Evolutionary conservation across 2,888 invertebrate genomes (phyloP), one percentile per base, ranked within the genome.

Genomic region (Cactoblastis cactorum): DNA sequence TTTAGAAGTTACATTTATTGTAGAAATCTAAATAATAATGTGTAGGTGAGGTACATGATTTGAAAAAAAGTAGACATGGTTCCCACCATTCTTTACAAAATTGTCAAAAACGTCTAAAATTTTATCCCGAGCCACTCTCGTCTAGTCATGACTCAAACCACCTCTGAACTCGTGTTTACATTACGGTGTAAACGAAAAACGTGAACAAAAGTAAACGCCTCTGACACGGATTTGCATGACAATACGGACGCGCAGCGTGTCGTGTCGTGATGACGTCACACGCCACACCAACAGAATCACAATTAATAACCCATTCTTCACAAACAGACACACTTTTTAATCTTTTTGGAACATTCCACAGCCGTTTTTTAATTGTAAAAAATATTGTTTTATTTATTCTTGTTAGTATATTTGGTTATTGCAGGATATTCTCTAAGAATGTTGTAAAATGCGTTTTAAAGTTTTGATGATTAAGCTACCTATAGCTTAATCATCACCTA

Each of bases 221-320:
- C 33, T 52, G 50, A 51, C 52, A 53, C 52, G 53, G 49, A 54
- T 56, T 53, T 51, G 28, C 56, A 56, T 54, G 47, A 56, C 51
- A 56, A 56, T 54, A 46, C 37, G 9, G 8, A 37, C 32, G 18
- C 49, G 17, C 15, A 17, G 38, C 18, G 18, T 38, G 38, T 28
- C 28, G 12, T 39, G 19, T 1, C n/a, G 22, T 2, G 32, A 28
- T 32, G 43, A 43, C 17, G 43, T 15, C 43, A 43, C 15, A 11
- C 15, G 43, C 43, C 43, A 28, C 17, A 28, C 28, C 8, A 17
- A 4, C 43, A 14, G 43, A 28, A 43, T 43, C 28, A 43, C 43
- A 43, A 43, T 43, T 17, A n/a, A n/a, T n/a, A 43, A 43, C 43
- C 43, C 28, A 43, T 24, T 24, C 41, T 22, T 11, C 43, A 28